Conservation (phyloP, 2,113 vertebrate species). For the Cavia porcellus region DNA sequence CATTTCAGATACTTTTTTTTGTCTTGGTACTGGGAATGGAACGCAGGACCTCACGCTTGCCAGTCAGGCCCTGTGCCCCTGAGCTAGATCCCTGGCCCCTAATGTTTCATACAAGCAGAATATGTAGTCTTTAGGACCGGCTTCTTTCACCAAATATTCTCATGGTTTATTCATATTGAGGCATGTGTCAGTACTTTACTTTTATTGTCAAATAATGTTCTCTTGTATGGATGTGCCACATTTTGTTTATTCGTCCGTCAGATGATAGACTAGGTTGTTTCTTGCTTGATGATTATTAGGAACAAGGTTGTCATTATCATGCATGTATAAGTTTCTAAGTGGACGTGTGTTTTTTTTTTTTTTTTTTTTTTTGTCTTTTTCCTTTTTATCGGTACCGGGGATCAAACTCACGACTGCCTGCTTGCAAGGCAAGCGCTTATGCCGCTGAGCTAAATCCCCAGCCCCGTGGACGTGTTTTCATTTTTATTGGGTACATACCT, state of each 20-base stretch:
- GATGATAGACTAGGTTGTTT: not conserved
- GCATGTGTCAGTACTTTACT: not conserved
- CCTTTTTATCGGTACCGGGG: too few species aligned
- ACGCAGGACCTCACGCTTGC: not conserved
- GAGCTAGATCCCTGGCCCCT: not conserved
- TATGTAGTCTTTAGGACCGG: not conserved
- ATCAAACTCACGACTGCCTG: too few species aligned
- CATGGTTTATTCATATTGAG: not conserved
- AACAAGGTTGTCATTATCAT: not conserved
- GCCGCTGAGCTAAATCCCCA: too few species aligned
- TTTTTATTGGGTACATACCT: not conserved
- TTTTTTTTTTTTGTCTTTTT: too few species aligned
- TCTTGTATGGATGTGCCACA: not conserved
- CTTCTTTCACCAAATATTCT: constrained; percentile 35
- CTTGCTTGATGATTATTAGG: not conserved
- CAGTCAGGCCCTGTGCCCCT: not conserved
- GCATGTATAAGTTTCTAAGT: not conserved
- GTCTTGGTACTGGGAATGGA: not conserved
- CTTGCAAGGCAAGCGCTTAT: too few species aligned
- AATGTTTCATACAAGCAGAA: constrained; percentile 22
- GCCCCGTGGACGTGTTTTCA: not conserved
- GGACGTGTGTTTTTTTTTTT: not conserved
- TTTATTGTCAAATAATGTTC: not conserved
- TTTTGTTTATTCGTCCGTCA: constrained; percentile 4
- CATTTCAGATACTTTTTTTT: not conserved